Evolutionary conservation across 2,888 invertebrate species (phyloP).

Genomic region (Caenorhabditis wallacei): DNA sequence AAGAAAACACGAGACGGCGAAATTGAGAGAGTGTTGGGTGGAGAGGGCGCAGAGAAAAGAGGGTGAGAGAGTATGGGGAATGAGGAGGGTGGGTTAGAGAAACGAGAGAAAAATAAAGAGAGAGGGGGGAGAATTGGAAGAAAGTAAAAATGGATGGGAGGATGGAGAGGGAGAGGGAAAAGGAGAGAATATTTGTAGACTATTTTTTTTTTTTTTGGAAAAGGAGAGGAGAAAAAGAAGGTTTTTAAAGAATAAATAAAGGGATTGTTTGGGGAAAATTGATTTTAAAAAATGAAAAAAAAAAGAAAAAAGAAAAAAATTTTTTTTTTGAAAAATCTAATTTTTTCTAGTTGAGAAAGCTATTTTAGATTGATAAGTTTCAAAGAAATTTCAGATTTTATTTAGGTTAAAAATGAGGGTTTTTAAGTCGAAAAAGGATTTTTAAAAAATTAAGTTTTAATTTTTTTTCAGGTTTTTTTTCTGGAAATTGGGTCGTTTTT

Average conservation of each 20-base stretch:
- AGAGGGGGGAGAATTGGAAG: slow-evolving; percentile 13
- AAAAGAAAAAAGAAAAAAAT: slow-evolving; percentile 1
- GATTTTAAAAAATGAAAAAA: not conserved
- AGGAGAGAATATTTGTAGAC: slow-evolving; percentile 1
- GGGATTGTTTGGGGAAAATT: too few relatives aligned
- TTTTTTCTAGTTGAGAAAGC: too few relatives aligned
- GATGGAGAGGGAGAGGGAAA: slow-evolving; percentile 11
- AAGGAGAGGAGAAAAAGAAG: not conserved
- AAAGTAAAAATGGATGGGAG: not conserved
- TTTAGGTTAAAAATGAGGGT: too few relatives aligned
- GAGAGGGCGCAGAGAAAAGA: too few relatives aligned
- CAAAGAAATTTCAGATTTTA: too few relatives aligned
- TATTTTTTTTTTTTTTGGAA: not conserved
- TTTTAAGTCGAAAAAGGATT: too few relatives aligned
- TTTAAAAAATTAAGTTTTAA: too few relatives aligned
- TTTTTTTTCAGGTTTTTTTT: too few relatives aligned
- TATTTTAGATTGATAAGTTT: too few relatives aligned
- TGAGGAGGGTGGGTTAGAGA: slow-evolving; percentile 15
- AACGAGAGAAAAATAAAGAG: slow-evolving; percentile 36
- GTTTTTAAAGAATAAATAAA: not conserved
- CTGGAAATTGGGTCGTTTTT: too few relatives aligned
- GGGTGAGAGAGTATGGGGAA: slow-evolving; percentile 10
- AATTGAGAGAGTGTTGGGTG: not conserved
- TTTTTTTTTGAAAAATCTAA: not conserved
- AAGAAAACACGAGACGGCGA: slow-evolving; percentile 12